Percentiles rank a stretch among this genome's conserved stretches.
Conservation (phyloP, 2,113 vertebrate species). For the Hippopotamus amphibius region DNA sequence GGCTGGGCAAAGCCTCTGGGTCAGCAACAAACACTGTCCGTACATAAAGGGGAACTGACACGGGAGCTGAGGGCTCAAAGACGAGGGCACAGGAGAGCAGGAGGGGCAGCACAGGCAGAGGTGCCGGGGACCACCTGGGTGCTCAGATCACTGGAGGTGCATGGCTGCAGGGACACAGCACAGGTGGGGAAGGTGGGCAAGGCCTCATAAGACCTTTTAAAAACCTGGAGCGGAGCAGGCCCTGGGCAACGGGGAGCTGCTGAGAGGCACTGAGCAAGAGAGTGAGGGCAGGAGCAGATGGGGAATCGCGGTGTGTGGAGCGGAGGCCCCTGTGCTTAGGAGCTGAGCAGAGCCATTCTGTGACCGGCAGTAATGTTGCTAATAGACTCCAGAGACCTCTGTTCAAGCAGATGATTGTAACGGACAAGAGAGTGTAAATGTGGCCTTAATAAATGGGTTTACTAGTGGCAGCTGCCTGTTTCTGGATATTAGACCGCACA, state of each 20-base stretch:
- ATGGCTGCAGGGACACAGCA: background rate
- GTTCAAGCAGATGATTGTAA: background rate
- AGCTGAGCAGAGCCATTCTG: background rate
- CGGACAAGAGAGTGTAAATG: background rate
- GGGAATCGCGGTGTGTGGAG: no score
- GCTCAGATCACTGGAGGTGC: no score
- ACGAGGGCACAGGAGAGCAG: background rate
- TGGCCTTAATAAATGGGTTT: background rate
- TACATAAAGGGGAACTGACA: background rate
- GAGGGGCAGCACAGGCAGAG: background rate
- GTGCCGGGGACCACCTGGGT: background rate
- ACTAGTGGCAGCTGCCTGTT: background rate
- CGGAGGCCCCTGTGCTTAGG: background rate
- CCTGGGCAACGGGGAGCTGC: background rate
- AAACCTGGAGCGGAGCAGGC: background rate
- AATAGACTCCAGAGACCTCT: background rate
- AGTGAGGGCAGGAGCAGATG: rapidly evolving
- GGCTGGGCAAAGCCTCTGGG: background rate
- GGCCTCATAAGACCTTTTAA: background rate
- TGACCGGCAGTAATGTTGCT: background rate
- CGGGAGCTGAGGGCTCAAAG: background rate
- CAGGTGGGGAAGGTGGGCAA: background rate
- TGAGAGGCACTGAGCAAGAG: background rate
- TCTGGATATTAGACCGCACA: background rate
- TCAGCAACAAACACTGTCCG: background rate